phyloP scores from a whole-genome alignment of 2,888 invertebrate species.

The Synergus itoensis region DNA sequence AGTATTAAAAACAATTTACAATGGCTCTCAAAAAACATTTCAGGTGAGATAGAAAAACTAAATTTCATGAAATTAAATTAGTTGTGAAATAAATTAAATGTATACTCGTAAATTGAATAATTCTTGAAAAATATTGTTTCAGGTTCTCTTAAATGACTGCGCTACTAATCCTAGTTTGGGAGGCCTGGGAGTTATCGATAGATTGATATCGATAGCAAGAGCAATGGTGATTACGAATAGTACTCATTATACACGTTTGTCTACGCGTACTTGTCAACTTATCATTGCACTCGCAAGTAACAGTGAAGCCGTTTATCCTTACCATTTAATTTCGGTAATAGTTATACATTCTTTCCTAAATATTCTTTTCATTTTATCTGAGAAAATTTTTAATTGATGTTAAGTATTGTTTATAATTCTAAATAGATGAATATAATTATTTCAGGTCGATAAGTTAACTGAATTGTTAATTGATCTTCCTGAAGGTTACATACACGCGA shows the following conservation, averaged over 20 bases:
- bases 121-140: slow-evolving; percentile 30
- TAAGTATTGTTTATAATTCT: slow-evolving; percentile 3
- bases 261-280: slow-evolving; percentile 74
- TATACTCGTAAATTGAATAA: neutral
- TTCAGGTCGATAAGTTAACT: slow-evolving; percentile 74
- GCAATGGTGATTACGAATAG: slow-evolving; percentile 76
- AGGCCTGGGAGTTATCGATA: slow-evolving; percentile 74
- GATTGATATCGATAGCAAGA: slow-evolving; percentile 73
- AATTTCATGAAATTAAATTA: slow-evolving; percentile 12
- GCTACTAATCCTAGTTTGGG: slow-evolving; percentile 71
- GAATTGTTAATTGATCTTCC: slow-evolving; percentile 72
- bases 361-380: slow-evolving; percentile 10
- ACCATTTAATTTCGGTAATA: slow-evolving; percentile 73
- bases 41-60: slow-evolving; percentile 62
- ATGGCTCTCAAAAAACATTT: slow-evolving; percentile 76
- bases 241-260: slow-evolving; percentile 75
- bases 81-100: neutral
- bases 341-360: neutral
- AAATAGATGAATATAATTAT: slow-evolving; percentile 32
- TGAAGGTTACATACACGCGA: slow-evolving; percentile 73
- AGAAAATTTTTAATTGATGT: neutral
- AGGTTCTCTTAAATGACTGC: slow-evolving; percentile 75
- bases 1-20: slow-evolving; percentile 74
- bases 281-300: slow-evolving; percentile 76
- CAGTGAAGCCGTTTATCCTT: slow-evolving; percentile 73